Percentiles rank a stretch among this genome's conserved stretches.
Evolutionary conservation across 2,797 vertebrate genomes (phyloP).

Genomic region (Lacerta viridis): DNA sequence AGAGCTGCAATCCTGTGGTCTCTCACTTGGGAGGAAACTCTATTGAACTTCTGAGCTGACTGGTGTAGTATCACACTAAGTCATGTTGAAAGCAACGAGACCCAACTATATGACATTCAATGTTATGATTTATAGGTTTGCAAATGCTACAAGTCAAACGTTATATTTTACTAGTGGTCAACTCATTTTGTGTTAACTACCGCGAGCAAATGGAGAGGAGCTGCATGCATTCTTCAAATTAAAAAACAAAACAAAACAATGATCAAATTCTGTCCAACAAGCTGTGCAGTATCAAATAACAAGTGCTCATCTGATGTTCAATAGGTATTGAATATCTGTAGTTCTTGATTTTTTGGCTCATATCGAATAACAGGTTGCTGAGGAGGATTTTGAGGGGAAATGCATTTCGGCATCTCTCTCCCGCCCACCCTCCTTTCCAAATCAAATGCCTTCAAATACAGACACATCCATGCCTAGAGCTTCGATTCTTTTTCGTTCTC

Average conservation of each 20-base stretch:
- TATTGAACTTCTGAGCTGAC: not conserved
- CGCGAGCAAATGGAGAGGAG: not conserved
- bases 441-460: not conserved
- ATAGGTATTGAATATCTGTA: not conserved
- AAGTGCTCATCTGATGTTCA: no score
- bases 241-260: not conserved
- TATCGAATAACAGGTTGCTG: not conserved
- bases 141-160: not conserved
- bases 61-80: not conserved
- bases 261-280: not conserved
- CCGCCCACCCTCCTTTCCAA: not conserved
- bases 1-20: not conserved
- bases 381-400: not conserved
- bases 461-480: not conserved
- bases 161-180: not conserved
- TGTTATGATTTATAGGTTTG: not conserved
- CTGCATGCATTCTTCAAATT: no score
- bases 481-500: not conserved
- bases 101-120: not conserved
- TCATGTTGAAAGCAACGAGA: not conserved
- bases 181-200: not conserved
- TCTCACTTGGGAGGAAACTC: not conserved
- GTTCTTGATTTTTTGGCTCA: not conserved
- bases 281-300: no score
- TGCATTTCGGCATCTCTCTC: not conserved